A percentile compares a stretch with the other conserved stretches of the same genome.
Conservation (phyloP, 2,113 vertebrate species). For the Dipodomys spectabilis region DNA sequence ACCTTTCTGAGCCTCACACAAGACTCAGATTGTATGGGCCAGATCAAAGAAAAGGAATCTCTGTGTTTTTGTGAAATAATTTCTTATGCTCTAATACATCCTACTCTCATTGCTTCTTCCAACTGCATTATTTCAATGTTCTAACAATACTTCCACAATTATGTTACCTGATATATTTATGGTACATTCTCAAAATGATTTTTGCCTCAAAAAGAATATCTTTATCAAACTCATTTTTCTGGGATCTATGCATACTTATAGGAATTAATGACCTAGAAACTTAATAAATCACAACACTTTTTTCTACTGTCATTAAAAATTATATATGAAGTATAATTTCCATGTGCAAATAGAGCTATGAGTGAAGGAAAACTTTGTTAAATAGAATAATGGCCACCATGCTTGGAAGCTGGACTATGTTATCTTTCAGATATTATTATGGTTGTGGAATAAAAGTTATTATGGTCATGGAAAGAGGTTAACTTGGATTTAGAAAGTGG, state of each 20-base stretch:
- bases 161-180: slow-evolving; percentile 11
- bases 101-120: neutral
- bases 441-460: neutral
- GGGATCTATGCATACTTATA: slow-evolving; percentile 23
- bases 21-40: neutral
- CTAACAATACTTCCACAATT: neutral
- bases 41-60: slow-evolving; percentile 24
- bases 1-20: neutral
- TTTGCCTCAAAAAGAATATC: neutral
- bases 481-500: neutral
- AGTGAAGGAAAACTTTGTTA: neutral
- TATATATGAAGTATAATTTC: neutral
- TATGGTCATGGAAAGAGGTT: neutral
- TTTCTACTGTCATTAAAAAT: neutral
- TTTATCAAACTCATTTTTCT: slow-evolving; percentile 21
- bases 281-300: neutral
- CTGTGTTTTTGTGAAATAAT: neutral
- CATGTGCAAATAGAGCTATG: neutral
- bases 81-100: neutral
- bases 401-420: neutral
- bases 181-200: neutral
- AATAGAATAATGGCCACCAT: neutral
- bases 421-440: neutral
- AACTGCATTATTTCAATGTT: neutral
- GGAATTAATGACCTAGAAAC: slow-evolving; percentile 20